Conservation (phyloP, 35 echinoderm and acorn worm genomes). For the Amphiura filiformis region DNA sequence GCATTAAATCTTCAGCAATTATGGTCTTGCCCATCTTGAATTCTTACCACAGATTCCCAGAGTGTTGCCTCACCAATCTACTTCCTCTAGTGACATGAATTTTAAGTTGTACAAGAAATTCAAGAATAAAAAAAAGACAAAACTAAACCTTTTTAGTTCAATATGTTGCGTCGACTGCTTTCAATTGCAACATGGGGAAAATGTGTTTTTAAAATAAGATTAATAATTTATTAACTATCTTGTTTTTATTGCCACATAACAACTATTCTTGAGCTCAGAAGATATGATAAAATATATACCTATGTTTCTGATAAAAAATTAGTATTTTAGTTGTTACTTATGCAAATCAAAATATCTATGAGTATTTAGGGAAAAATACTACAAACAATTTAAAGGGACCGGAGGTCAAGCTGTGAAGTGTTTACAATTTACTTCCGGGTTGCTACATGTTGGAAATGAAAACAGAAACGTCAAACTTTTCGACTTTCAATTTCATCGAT, state of each 20-base stretch:
- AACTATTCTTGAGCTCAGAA: too few relatives aligned
- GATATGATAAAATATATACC: background rate
- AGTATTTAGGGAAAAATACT: background rate
- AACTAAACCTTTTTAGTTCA: too few relatives aligned
- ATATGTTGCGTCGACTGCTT: too few relatives aligned
- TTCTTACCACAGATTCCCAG: background rate
- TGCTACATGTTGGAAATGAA: background rate
- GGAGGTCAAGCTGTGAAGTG: too few relatives aligned
- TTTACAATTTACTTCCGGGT: background rate
- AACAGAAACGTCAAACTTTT: background rate
- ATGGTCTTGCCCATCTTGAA: constrained; percentile 56
- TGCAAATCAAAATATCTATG: background rate
- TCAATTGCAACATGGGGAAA: too few relatives aligned
- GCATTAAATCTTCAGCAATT: constrained; percentile 43
- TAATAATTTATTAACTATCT: too few relatives aligned
- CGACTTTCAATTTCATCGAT: background rate
- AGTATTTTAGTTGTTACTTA: background rate
- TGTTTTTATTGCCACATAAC: too few relatives aligned
- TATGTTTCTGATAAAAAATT: background rate
- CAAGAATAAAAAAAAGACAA: too few relatives aligned
- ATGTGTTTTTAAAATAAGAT: too few relatives aligned
- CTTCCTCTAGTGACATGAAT: too few relatives aligned
- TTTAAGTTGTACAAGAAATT: too few relatives aligned
- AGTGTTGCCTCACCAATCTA: too few relatives aligned
- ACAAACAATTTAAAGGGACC: background rate